These are phyloP conservation scores for Helicoverpa zea DNA, from an alignment of 1,140 invertebrate species.

Conservation along the genomic window DNA sequence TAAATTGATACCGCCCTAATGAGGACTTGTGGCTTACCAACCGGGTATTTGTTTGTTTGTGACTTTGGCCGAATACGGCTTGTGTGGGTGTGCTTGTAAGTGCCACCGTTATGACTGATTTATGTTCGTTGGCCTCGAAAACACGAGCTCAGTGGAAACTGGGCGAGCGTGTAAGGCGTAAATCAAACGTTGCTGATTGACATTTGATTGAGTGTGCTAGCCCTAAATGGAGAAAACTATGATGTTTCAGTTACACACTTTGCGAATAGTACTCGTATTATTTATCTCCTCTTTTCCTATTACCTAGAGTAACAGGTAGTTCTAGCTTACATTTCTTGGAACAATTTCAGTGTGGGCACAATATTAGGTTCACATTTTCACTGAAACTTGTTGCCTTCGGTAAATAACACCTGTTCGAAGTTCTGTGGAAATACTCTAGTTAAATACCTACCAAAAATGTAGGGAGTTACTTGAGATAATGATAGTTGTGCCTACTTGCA, in stretches of 20 bases:
- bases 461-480: too few relatives aligned
- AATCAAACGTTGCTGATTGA: conserved; percentile 2
- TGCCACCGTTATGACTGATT: conserved; percentile 1
- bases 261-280: neutral
- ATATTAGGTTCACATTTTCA: neutral
- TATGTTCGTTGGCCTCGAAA: neutral
- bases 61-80: neutral
- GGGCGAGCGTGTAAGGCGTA: neutral
- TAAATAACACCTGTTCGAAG: neutral
- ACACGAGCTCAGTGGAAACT: neutral
- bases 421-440: too few relatives aligned
- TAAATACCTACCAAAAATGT: too few relatives aligned
- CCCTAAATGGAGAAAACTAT: neutral
- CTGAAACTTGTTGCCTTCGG: neutral
- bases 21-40: conserved; percentile 7
- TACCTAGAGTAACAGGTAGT: conserved; percentile 2
- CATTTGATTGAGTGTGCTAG: neutral
- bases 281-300: neutral
- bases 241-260: neutral
- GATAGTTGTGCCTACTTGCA: too few relatives aligned
- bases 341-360: neutral
- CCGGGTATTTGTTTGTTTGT: conserved; percentile 13
- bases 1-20: conserved; percentile 54
- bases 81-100: neutral
- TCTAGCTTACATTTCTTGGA: neutral